Percentiles rank a stretch among this genome's conserved stretches.
Conservation (phyloP, 1,140 invertebrate genomes). For the Copidosoma floridanum region DNA sequence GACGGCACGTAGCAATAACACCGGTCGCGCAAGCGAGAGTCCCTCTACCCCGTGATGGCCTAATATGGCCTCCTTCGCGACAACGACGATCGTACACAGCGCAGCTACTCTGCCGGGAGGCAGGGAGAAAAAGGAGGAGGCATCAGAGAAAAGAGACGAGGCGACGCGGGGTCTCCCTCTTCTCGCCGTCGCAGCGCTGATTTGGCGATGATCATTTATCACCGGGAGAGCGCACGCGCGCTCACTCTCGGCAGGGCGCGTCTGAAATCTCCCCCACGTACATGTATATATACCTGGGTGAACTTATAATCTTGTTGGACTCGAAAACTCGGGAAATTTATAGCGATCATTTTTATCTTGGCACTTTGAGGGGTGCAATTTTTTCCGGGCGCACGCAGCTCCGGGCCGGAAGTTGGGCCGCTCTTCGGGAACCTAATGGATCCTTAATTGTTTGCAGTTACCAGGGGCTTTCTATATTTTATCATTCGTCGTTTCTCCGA, state of each 20-base stretch:
- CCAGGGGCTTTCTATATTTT: background rate
- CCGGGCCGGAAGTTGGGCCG: background rate
- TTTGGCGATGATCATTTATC: conserved; percentile 19
- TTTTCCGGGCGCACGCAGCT: background rate
- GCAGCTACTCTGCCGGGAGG: no score
- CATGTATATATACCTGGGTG: background rate
- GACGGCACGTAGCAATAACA: no score
- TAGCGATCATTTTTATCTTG: background rate
- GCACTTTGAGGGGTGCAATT: background rate
- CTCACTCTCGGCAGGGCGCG: no score
- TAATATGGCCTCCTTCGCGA: conserved; percentile 5
- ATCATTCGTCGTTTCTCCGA: background rate
- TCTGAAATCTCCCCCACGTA: no score
- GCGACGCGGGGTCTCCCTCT: no score
- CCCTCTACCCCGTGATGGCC: no score
- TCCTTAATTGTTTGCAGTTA: background rate
- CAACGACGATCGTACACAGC: no score
- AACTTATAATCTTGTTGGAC: conserved; percentile 13
- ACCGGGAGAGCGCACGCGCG: no score
- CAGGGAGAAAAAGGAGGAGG: background rate
- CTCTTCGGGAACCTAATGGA: no score
- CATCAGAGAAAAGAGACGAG: no score
- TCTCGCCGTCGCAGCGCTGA: conserved; percentile 3
- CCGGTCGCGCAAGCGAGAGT: no score
- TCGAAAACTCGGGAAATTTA: conserved; percentile 14